Evolutionary conservation across 1,140 invertebrate genomes (phyloP), one percentile per base, ranked within the genome.

Genomic region (Drosophila orena): DNA sequence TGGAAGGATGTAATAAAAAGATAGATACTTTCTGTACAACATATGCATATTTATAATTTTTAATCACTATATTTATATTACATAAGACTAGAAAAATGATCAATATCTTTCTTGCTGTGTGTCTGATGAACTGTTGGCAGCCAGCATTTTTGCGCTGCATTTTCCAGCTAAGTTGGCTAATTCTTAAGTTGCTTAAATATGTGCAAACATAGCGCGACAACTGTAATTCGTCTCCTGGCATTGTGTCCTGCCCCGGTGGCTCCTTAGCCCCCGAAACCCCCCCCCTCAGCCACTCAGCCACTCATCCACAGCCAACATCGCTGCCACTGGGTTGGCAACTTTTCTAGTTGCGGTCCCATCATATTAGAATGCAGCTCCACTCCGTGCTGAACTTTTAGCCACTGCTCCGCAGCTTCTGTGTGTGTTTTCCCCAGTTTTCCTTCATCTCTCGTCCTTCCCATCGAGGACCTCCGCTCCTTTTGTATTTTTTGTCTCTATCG

Each of bases 141-240:
- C 64, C 57, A 62, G 64, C 69, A 88, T 71, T 81, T 74, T 69
- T 77, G 61, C 71, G 54, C 56, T 77, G 79, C 62, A 65, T 72
- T 88, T 88, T 77, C 49, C 46, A 57, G 65, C 46, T 61, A 81
- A 81, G 74, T 83, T 89, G 62, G 72, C 68, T 73, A 83, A 88
- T 83, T 89, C 77, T 83, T 79, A 89, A 77, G 62, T 83, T 88
- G 72, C 72, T 89, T 89, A 84, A 89, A 86, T 89, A 89, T 89
- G 83, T 79, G 84, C 79, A 86, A 88, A 84, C 84, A 89, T 58
- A 37, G 72, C 60, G 61, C 79, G 68, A 83, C 79, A 89, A 88
- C 79, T 88, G 84, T 80, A 89, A 89, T 84, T 88, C 84, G 79
- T 84, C 68, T 83, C 69, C 69, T 76, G 40, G 52, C 49, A 70